phyloP scores from a whole-genome alignment of 2,797 vertebrate genomes.

The Falco novaeseelandiae region DNA sequence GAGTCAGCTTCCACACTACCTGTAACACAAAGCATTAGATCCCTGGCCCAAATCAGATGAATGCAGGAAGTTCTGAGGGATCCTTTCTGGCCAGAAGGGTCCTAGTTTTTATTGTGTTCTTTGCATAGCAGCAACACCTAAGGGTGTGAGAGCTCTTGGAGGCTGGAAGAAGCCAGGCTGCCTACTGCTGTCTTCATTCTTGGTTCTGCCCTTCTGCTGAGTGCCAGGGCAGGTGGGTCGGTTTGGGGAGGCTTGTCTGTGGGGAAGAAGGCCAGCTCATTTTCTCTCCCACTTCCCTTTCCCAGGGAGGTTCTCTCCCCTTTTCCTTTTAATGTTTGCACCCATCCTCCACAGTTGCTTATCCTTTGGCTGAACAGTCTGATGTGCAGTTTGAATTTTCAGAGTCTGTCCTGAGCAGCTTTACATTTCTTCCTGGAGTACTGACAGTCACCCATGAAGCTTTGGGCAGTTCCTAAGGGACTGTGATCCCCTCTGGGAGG shows the following conservation, averaged over 20 bases:
- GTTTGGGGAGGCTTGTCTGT: not conserved
- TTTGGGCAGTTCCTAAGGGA: not conserved
- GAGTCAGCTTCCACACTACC: not conserved
- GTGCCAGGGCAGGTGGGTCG: not conserved
- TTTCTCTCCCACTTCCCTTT: not conserved
- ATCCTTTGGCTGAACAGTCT: not conserved
- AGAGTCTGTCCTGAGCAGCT: not conserved
- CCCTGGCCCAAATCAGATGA: not conserved
- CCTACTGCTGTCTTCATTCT: not conserved
- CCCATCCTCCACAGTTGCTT: not conserved
- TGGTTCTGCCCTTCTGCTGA: not conserved
- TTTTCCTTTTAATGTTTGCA: not conserved
- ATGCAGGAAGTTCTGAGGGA: not conserved
- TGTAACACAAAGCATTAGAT: not conserved
- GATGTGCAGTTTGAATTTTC: not conserved
- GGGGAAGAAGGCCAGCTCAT: not conserved
- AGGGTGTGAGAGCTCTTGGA: not conserved
- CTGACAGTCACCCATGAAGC: not conserved
- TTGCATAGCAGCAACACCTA: not conserved
- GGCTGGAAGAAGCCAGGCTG: not conserved
- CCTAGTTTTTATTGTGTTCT: not conserved
- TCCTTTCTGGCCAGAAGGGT: not conserved
- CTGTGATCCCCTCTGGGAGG: not conserved
- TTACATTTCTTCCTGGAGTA: not conserved
- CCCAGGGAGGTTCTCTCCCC: not conserved